These are phyloP conservation scores for Pelochelys cantorii DNA, from an alignment of 2,797 vertebrate genomes.

Conservation along the genomic window DNA sequence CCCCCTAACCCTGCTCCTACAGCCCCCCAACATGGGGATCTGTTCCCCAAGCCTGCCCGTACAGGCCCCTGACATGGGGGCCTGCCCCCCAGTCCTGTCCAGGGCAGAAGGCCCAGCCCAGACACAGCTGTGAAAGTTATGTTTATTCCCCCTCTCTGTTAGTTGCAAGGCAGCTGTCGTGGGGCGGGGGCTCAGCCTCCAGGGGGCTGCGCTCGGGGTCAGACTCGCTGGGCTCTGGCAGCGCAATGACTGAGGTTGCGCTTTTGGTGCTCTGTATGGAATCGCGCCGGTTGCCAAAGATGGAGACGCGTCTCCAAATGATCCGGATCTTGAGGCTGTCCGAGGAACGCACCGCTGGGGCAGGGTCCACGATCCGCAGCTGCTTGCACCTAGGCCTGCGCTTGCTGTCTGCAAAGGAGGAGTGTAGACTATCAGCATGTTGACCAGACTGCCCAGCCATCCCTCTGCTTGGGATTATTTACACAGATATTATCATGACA, in stretches of 20 bases:
- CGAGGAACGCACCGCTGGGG: neutral
- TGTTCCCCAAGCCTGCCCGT: no score
- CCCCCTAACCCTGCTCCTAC: no score
- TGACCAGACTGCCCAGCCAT: neutral
- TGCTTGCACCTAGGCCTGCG: neutral
- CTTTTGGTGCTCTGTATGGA: neutral
- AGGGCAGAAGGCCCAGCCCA: neutral
- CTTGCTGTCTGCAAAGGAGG: neutral
- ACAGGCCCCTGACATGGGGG: no score
- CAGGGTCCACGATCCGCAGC: fast-evolving
- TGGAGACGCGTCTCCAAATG: constrained; percentile 68
- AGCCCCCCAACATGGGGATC: no score
- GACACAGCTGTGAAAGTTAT: neutral
- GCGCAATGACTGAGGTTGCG: neutral
- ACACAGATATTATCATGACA: neutral
- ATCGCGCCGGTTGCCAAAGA: constrained; percentile 38
- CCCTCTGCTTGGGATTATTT: neutral
- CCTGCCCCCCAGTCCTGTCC: no score
- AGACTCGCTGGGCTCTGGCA: neutral
- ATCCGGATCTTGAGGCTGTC: constrained; percentile 65
- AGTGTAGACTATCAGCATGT: neutral
- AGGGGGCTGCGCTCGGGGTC: neutral
- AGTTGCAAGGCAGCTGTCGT: neutral
- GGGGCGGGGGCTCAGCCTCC: neutral
- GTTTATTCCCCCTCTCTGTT: constrained; percentile 13